Percentiles rank a stretch among this genome's conserved stretches.
These are phyloP conservation scores for Diarsia dahlii DNA, from an alignment of 2,888 invertebrate genomes.

Conservation along the genomic window DNA sequence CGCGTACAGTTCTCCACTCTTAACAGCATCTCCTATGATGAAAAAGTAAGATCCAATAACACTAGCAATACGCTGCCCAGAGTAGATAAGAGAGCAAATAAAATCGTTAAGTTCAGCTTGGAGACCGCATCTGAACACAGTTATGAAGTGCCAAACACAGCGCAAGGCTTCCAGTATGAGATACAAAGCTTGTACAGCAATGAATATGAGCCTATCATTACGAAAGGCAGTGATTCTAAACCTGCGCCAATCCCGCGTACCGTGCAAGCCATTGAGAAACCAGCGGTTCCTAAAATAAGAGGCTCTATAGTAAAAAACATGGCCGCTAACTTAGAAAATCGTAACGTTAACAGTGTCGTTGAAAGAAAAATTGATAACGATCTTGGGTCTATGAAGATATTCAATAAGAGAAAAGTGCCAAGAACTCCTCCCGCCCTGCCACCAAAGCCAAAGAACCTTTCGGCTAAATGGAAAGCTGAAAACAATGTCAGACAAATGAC, in stretches of 20 bases:
- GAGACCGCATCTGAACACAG: conserved; percentile 91
- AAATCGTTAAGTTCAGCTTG: conserved; percentile 89
- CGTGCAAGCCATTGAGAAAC: conserved; percentile 77
- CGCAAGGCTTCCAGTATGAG: conserved; percentile 89
- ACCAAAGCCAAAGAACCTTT: conserved; percentile 94
- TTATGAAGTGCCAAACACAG: conserved; percentile 91
- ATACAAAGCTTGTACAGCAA: conserved; percentile 94
- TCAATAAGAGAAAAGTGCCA: conserved; percentile 91
- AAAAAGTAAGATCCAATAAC: conserved; percentile 81
- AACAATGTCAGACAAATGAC: conserved; percentile 83
- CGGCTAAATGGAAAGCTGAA: conserved; percentile 92
- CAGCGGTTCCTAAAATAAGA: conserved; percentile 84
- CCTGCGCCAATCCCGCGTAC: conserved; percentile 80
- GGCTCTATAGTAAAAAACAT: conserved; percentile 89
- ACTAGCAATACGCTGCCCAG: conserved; percentile 83
- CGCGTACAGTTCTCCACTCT: conserved; percentile 92
- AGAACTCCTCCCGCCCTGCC: conserved; percentile 94
- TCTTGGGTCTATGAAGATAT: conserved; percentile 85
- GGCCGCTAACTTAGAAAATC: conserved; percentile 87
- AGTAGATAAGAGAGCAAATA: conserved; percentile 87
- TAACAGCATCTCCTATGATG: conserved; percentile 91
- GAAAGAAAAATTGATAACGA: conserved; percentile 87
- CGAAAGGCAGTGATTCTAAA: conserved; percentile 84
- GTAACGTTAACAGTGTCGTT: conserved; percentile 80
- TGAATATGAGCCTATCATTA: conserved; percentile 93